Conservation (phyloP, 2,797 vertebrate species). For the Tangara arthus region DNA sequence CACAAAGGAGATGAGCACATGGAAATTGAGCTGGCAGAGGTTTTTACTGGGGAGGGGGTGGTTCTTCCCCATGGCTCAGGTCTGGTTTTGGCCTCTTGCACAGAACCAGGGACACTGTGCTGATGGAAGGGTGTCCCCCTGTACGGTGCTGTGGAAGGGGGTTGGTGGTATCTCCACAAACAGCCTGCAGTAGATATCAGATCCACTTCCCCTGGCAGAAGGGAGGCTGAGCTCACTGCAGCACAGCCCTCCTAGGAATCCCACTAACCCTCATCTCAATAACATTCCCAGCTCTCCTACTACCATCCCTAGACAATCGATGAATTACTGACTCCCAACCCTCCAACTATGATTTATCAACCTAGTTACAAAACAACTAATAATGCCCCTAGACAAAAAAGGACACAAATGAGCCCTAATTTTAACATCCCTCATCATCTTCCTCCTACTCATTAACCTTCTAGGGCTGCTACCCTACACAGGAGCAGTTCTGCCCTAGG, state of each 20-base stretch:
- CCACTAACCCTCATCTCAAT: too few relatives aligned
- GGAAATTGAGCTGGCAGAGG: not conserved
- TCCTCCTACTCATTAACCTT: too few relatives aligned
- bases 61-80: not conserved
- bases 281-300: too few relatives aligned
- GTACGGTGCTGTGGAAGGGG: not conserved
- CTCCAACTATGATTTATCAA: too few relatives aligned
- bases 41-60: not conserved
- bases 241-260: not conserved
- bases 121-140: accelerated
- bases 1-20: not conserved
- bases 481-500: not conserved
- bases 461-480: too few relatives aligned
- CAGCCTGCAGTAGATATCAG: accelerated
- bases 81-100: not conserved
- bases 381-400: too few relatives aligned
- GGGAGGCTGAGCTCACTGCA: not conserved
- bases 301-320: too few relatives aligned
- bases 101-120: not conserved
- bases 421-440: too few relatives aligned
- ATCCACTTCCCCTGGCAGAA: accelerated
- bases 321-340: too few relatives aligned
- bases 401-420: too few relatives aligned
- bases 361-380: too few relatives aligned
- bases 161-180: not conserved